phyloP scores from a whole-genome alignment of 2,888 invertebrate genomes.

The Mesodorylaimus sp. region DNA sequence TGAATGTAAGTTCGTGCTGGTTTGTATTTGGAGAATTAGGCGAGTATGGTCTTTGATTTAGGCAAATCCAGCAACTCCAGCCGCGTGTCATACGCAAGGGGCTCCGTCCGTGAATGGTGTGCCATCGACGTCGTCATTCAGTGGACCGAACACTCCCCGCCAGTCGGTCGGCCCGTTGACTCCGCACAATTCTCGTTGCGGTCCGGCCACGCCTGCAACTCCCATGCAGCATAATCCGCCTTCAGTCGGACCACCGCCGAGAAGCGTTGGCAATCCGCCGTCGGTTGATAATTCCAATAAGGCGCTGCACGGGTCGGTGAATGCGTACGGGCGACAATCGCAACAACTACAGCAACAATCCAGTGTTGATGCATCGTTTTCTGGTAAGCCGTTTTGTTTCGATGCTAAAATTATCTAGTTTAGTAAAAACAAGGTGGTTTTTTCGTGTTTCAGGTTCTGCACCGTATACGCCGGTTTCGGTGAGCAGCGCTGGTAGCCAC shows the following conservation, averaged over 20 bases:
- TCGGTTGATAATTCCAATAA: neutral
- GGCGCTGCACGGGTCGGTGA: too few species aligned
- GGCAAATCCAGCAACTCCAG: too few species aligned
- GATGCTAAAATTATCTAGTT: neutral
- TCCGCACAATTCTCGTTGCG: neutral
- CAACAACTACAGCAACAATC: too few species aligned
- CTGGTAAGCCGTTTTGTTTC: too few species aligned
- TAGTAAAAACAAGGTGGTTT: neutral
- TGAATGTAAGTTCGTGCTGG: too few species aligned
- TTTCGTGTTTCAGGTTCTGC: constrained; percentile 1
- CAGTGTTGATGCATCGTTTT: too few species aligned
- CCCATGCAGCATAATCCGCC: neutral
- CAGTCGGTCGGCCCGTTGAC: neutral
- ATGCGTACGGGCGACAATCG: too few species aligned
- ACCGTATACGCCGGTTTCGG: constrained; percentile 2
- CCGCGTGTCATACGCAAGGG: too few species aligned
- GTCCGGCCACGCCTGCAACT: neutral
- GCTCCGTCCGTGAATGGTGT: too few species aligned
- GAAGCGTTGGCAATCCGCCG: neutral
- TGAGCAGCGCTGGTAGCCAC: constrained; percentile 1
- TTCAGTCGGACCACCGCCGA: neutral
- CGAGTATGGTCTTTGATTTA: too few species aligned
- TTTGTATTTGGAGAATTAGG: too few species aligned
- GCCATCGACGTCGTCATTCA: too few species aligned
- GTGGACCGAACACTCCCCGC: neutral